A percentile compares a stretch with the other conserved stretches of the same genome.
phyloP scores from a whole-genome alignment of 2,888 invertebrate genomes.

The Leucoma salicis region DNA sequence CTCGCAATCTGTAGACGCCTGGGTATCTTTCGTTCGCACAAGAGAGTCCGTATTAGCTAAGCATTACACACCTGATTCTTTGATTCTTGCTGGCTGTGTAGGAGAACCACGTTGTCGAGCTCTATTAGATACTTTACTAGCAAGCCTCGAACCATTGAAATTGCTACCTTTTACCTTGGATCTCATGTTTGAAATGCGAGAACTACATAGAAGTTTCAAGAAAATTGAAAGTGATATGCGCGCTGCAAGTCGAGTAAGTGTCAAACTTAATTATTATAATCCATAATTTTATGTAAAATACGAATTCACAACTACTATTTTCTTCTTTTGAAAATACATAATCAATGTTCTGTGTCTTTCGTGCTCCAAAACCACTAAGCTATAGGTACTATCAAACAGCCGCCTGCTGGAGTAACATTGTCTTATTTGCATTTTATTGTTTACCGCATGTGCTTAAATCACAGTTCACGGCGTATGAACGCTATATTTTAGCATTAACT shows the following conservation, averaged over 20 bases:
- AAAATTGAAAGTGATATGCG: constrained; percentile 83
- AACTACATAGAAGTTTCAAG: constrained; percentile 88
- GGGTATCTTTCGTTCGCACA: constrained; percentile 93
- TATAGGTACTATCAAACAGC: constrained; percentile 52
- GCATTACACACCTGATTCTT: constrained; percentile 89
- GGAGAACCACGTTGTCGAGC: constrained; percentile 82
- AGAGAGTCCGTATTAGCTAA: constrained; percentile 90
- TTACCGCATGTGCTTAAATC: constrained; percentile 78
- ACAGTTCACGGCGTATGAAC: constrained; percentile 62
- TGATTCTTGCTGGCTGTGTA: constrained; percentile 85
- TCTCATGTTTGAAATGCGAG: constrained; percentile 89
- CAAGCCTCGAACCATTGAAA: constrained; percentile 89
- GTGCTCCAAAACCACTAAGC: constrained; percentile 50
- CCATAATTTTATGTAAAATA: constrained; percentile 4
- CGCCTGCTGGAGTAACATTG: constrained; percentile 59
- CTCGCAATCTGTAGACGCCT: constrained; percentile 93
- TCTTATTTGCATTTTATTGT: constrained; percentile 82
- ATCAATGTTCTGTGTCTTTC: constrained; percentile 45
- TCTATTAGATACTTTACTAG: constrained; percentile 87
- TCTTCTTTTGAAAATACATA: constrained; percentile 31
- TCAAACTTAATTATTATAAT: not conserved
- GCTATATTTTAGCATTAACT: constrained; percentile 55
- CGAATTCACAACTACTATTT: constrained; percentile 19
- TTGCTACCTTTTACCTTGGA: constrained; percentile 91
- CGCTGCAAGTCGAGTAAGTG: constrained; percentile 74